Evolutionary conservation across 2,888 invertebrate species (phyloP).

Genomic region (Cerceris rybyensis): DNA sequence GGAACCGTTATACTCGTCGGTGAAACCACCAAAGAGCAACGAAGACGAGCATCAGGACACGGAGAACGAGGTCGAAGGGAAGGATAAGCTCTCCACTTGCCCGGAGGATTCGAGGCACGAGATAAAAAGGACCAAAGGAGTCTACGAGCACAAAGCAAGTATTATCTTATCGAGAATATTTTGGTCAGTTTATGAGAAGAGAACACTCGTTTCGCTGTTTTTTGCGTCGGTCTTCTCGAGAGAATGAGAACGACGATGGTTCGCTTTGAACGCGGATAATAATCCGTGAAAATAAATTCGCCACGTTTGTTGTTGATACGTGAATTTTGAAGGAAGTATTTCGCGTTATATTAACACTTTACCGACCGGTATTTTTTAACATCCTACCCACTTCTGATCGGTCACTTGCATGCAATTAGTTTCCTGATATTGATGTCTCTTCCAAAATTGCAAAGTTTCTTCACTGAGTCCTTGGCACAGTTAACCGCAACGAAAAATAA

Average conservation of each 20-base stretch:
- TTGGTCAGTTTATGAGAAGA: neutral
- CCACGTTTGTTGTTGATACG: neutral
- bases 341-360: too few species aligned
- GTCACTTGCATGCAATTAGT: too few species aligned
- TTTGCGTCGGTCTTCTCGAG: neutral
- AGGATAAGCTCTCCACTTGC: conserved; percentile 20
- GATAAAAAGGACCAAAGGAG: conserved; percentile 65
- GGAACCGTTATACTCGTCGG: conserved; percentile 76
- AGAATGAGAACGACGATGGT: neutral
- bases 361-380: too few species aligned
- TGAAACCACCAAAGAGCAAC: conserved; percentile 61
- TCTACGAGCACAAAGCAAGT: conserved; percentile 74
- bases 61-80: conserved; percentile 27
- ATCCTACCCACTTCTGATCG: too few species aligned
- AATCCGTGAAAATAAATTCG: conserved; percentile 6
- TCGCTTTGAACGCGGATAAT: conserved; percentile 6
- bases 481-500: too few species aligned
- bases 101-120: conserved; percentile 43
- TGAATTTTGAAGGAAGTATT: neutral
- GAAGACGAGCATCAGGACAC: conserved; percentile 51
- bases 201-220: neutral
- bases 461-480: too few species aligned
- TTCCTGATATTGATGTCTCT: too few species aligned
- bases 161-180: conserved; percentile 17
- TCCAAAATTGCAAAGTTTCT: too few species aligned